Percentiles rank a stretch among this genome's conserved stretches.
These are phyloP conservation scores for Pteropus rufus DNA, from an alignment of 2,797 vertebrate genomes.

Conservation along the genomic window DNA sequence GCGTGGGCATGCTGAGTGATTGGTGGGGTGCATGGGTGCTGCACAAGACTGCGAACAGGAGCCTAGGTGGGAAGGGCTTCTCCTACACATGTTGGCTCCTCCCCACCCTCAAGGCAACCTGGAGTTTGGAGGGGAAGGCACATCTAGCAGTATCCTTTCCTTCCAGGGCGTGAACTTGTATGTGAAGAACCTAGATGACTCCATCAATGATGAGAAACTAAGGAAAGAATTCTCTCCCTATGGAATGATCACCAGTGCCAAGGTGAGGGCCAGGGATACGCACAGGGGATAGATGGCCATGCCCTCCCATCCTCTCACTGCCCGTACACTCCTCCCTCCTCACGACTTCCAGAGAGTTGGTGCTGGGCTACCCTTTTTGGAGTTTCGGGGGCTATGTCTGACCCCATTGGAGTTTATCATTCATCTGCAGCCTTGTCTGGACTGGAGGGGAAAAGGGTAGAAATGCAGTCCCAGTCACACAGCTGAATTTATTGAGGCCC, in stretches of 20 bases:
- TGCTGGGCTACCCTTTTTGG: background rate
- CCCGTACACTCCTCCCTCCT: background rate
- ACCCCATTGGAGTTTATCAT: background rate
- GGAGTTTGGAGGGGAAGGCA: background rate
- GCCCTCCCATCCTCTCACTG: background rate
- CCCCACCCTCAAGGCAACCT: background rate
- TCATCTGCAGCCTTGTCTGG: background rate
- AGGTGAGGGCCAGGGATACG: conserved; percentile 79
- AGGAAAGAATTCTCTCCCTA: conserved; percentile 96
- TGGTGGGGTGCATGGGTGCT: background rate
- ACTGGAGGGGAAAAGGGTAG: background rate
- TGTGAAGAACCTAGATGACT: conserved; percentile 97
- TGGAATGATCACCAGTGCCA: conserved; percentile 96
- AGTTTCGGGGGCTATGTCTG: background rate
- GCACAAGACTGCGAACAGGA: background rate
- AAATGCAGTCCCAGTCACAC: background rate
- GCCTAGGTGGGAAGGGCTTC: background rate
- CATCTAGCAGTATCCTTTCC: background rate
- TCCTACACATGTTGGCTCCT: fast-evolving
- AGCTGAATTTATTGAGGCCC: background rate
- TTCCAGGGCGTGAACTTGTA: conserved; percentile 97
- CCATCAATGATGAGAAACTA: conserved; percentile 92
- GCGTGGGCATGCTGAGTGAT: no score
- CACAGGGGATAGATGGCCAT: background rate
- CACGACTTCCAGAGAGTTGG: background rate